These are phyloP conservation scores for Bombus affinis DNA, from an alignment of 1,140 invertebrate species.

Conservation along the genomic window DNA sequence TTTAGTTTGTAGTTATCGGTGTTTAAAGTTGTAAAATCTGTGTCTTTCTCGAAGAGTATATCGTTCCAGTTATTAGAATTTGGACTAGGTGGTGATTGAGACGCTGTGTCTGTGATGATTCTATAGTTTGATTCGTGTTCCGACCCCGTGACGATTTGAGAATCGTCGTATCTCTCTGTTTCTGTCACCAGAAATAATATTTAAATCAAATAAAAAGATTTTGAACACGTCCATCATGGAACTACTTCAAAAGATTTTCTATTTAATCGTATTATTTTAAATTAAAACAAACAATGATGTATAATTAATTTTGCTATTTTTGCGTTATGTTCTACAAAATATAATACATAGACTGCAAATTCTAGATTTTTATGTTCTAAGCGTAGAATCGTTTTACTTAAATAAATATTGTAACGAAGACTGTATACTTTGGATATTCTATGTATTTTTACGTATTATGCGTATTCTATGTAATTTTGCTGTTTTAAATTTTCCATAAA, in stretches of 20 bases:
- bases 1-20: slow-evolving; percentile 60
- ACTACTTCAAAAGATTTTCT: too few relatives aligned
- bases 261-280: too few relatives aligned
- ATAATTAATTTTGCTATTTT: too few relatives aligned
- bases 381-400: not conserved
- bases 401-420: not conserved
- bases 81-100: not conserved
- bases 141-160: not conserved
- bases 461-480: too few relatives aligned
- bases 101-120: slow-evolving; percentile 59
- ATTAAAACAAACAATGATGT: too few relatives aligned
- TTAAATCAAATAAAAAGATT: not conserved
- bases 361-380: not conserved
- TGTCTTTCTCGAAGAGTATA: not conserved
- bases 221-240: too few relatives aligned
- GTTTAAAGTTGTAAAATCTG: not conserved
- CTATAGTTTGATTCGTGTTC: slow-evolving; percentile 62
- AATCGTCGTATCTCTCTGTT: not conserved
- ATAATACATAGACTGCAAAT: too few relatives aligned
- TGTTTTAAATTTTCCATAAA: too few relatives aligned
- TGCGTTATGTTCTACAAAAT: too few relatives aligned
- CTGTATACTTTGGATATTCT: not conserved
- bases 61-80: slow-evolving; percentile 7
- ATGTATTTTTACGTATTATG: not conserved
- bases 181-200: not conserved